Percentiles rank a stretch among this genome's conserved stretches.
Evolutionary conservation across 1,140 invertebrate genomes (phyloP).

Genomic region (Nixonia krombeini): DNA sequence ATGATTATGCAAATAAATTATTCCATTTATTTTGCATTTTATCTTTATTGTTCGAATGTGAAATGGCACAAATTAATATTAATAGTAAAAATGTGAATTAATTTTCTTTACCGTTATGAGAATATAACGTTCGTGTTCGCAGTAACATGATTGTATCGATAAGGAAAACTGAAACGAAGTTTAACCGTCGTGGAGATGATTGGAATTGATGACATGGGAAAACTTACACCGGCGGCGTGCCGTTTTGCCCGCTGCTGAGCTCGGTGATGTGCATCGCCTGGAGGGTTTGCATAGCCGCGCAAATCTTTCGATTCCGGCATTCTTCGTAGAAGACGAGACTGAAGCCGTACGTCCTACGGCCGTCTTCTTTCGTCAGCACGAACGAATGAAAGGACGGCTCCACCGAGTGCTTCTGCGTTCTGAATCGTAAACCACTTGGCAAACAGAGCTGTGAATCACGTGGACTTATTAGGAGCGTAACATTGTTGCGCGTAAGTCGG

Average conservation of each 20-base stretch:
- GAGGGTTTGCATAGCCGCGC: conserved; percentile 93
- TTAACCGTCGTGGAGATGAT: no score
- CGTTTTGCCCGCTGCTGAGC: conserved; percentile 83
- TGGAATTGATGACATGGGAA: neutral
- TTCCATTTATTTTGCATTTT: neutral
- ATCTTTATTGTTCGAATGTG: no score
- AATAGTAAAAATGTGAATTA: no score
- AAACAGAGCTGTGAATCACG: conserved; percentile 84
- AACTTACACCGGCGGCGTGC: conserved; percentile 63
- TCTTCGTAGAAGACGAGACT: conserved; percentile 96
- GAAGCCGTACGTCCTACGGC: conserved; percentile 92
- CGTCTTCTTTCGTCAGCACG: conserved; percentile 97
- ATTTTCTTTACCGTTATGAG: no score
- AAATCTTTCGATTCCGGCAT: conserved; percentile 91
- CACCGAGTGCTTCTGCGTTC: conserved; percentile 92
- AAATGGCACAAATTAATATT: no score
- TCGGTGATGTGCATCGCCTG: conserved; percentile 95
- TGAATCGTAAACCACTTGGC: conserved; percentile 93
- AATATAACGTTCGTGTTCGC: no score
- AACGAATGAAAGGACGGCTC: conserved; percentile 96
- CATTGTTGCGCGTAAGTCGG: no score
- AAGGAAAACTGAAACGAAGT: no score
- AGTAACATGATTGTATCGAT: no score
- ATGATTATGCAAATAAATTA: no score
- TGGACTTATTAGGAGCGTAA: no score